Evolutionary conservation across 1,140 invertebrate species (phyloP).

Genomic region (Drosophila murphyi): DNA sequence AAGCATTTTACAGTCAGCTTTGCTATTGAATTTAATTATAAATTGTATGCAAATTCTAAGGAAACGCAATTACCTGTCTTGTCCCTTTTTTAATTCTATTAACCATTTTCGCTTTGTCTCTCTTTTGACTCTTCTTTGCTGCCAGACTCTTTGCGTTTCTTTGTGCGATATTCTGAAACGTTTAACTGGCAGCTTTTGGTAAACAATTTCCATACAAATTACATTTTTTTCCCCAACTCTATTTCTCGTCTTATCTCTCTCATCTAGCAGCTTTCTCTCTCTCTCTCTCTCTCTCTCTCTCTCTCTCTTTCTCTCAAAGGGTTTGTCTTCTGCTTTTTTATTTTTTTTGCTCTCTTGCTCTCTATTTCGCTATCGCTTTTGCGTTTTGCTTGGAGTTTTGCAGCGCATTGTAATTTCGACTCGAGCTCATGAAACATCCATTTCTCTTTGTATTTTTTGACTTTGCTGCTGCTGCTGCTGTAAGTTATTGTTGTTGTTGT

Average conservation of each 20-base stretch:
- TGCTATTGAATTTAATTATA: not conserved
- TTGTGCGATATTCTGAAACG: not conserved
- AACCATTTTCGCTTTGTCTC: not conserved
- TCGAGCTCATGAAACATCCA: slow-evolving; percentile 28
- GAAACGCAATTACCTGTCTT: not conserved
- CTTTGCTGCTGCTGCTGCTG: slow-evolving; percentile 15
- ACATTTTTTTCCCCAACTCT: not conserved
- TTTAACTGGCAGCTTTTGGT: not conserved
- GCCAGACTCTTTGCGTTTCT: not conserved
- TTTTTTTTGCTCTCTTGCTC: not conserved
- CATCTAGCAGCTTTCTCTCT: not conserved
- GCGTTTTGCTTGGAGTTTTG: not conserved
- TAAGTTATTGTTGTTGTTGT: not conserved
- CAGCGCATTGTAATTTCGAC: slow-evolving; percentile 35
- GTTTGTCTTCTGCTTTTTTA: not conserved
- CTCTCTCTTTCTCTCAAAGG: not conserved
- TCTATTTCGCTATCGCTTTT: not conserved
- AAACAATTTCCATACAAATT: slow-evolving; percentile 8
- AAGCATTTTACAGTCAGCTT: not conserved
- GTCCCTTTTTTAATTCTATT: not conserved
- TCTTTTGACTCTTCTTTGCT: not conserved
- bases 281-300: not conserved
- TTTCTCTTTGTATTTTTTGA: slow-evolving; percentile 32
- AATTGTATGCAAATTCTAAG: not conserved
- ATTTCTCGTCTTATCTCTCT: not conserved